phyloP scores from a whole-genome alignment of 1,140 invertebrate species.

The Drosophila paulistorum region DNA sequence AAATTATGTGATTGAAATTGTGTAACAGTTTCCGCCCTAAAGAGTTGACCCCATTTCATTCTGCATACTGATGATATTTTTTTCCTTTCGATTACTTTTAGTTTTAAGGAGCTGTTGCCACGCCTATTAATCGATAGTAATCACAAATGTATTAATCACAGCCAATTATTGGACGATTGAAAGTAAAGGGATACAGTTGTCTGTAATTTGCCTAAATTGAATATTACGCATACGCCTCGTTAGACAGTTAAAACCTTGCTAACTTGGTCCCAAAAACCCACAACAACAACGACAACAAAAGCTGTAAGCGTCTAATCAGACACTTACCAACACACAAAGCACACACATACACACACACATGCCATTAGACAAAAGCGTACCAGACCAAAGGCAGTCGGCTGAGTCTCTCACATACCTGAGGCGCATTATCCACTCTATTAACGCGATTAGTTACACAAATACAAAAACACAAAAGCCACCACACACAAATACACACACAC shows the following conservation, averaged over 20 bases:
- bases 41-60: conserved; percentile 13
- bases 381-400: conserved; percentile 57
- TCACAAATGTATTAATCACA: conserved; percentile 52
- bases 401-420: conserved; percentile 70
- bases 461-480: conserved; percentile 64
- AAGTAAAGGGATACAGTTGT: conserved; percentile 2
- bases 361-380: conserved; percentile 32
- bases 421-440: conserved; percentile 82
- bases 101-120: conserved; percentile 25
- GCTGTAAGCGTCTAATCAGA: conserved; percentile 59
- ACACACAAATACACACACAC: conserved; percentile 25
- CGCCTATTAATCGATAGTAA: conserved; percentile 59
- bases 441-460: conserved; percentile 82
- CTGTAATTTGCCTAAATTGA: conserved; percentile 70
- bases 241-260: conserved; percentile 59
- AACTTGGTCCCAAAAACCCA: conserved; percentile 16
- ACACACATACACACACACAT: conserved; percentile 25
- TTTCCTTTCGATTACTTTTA: neutral
- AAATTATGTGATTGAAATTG: conserved; percentile 43
- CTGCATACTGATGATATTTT: conserved; percentile 1
- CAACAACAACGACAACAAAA: conserved; percentile 37
- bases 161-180: conserved; percentile 40
- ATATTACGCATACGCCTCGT: conserved; percentile 74
- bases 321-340: conserved; percentile 23
- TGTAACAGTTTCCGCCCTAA: conserved; percentile 11